Evolutionary conservation across 2,797 vertebrate species (phyloP), one percentile per base, ranked within the genome.

Genomic region (Notolepis coatsorum): DNA sequence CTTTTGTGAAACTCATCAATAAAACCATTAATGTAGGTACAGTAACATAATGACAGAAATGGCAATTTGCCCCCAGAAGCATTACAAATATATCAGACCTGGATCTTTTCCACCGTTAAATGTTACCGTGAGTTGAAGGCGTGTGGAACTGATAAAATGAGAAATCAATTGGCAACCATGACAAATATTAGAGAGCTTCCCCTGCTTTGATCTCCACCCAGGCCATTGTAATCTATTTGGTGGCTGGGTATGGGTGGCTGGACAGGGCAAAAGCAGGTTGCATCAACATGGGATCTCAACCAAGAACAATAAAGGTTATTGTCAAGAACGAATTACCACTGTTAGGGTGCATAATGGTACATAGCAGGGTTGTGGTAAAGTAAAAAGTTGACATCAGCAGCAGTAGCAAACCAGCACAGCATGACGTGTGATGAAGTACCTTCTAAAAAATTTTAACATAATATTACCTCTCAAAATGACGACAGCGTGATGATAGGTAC

Each of bases 61-160:
- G 47, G 63, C 55, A 59, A 68, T 82, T 82, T 61, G 49, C 52
- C 65, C 50, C 4, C 6, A 75, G 65, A 80, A 77, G 54, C 76
- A 80, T 79, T 48, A 77, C 59, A 77, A 69, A 76, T 65, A 72
- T 81, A 56, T 60, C 62, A 73, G 61, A 7, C n/a, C 61, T 67
- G 58, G 71, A 71, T 67, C 56, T 42, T 30, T 4, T 75, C 58
- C 67, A 82, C 50, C 25, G 45, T 61, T 57, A 76, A 72, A 72
- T 58, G 59, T 77, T 79, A 79, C 67, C 73, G 79, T 81, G 69
- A 83, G 77, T 86, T 79, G 61, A 72, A 68, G 27, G 43, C 33
- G 56, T 59, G 42, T 12, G 48, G 64, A 79, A 65, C 70, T 21
- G 47, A 15, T 83, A 68, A 81, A 81, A 79, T 68, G 55, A 79